Evolutionary conservation across 2,888 invertebrate species (phyloP).

Genomic region (Chymomyza amoena): DNA sequence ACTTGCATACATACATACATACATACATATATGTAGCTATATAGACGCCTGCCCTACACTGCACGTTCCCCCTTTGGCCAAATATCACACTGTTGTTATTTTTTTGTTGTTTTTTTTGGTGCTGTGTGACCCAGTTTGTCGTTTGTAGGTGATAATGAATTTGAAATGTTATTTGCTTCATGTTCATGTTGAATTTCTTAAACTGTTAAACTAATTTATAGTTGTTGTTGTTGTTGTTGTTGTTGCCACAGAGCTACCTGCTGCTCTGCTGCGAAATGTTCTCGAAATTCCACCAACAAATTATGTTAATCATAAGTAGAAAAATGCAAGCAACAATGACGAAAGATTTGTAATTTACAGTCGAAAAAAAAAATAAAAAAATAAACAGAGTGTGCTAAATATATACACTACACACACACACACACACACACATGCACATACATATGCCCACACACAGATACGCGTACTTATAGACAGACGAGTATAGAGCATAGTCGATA

Average conservation of each 20-base stretch:
- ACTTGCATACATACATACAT: too few relatives aligned
- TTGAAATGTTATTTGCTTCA: constrained; percentile 70
- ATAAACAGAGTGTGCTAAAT: constrained; percentile 33
- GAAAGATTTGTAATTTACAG: constrained; percentile 24
- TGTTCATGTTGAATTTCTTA: constrained; percentile 69
- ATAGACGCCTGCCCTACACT: neutral
- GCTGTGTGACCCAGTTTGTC: neutral
- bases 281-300: too few relatives aligned
- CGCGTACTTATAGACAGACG: neutral
- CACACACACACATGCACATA: neutral
- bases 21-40: neutral
- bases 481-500: too few relatives aligned
- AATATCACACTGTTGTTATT: constrained; percentile 4
- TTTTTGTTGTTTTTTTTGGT: constrained; percentile 13
- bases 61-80: neutral
- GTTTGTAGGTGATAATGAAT: constrained; percentile 64
- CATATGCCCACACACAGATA: neutral
- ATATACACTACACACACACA: constrained; percentile 8
- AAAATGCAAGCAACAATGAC: constrained; percentile 15
- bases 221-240: neutral
- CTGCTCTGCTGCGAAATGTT: too few relatives aligned
- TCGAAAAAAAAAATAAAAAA: constrained; percentile 8
- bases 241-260: neutral
- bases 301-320: neutral
- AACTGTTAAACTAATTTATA: constrained; percentile 36